These are phyloP conservation scores for Gymnorhina tibicen DNA, from an alignment of 2,113 vertebrate genomes.

Conservation along the genomic window DNA sequence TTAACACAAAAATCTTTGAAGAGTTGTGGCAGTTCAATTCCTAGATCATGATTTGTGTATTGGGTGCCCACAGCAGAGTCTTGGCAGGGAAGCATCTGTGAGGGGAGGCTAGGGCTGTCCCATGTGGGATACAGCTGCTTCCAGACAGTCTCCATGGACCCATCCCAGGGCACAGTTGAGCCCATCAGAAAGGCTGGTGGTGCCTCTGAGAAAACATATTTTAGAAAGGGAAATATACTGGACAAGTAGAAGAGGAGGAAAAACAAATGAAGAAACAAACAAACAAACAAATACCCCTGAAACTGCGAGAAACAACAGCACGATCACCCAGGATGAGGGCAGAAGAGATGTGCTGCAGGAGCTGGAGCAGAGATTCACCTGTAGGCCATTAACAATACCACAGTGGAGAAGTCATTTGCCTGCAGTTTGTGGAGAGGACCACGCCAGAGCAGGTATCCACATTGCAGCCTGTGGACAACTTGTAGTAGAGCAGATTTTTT, in stretches of 20 bases:
- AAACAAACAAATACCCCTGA: not conserved
- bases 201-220: not conserved
- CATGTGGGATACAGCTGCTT: accelerated
- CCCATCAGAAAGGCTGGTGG: not conserved
- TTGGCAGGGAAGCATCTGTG: not conserved
- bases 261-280: not conserved
- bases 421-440: not conserved
- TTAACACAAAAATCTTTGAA: not conserved
- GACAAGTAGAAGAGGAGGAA: not conserved
- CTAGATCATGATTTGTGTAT: not conserved
- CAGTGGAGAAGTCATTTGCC: not conserved
- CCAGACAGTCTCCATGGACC: not conserved
- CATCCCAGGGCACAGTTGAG: not conserved
- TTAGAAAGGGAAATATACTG: not conserved
- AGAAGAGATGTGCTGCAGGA: not conserved
- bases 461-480: not conserved
- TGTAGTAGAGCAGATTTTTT: not conserved
- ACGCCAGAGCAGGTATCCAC: not conserved
- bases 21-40: not conserved
- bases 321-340: not conserved
- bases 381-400: not conserved
- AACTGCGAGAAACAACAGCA: not conserved
- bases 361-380: not conserved
- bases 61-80: not conserved
- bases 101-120: not conserved